Evolutionary conservation across 1,140 invertebrate genomes (phyloP).

Genomic region (Belonocnema kinseyi): DNA sequence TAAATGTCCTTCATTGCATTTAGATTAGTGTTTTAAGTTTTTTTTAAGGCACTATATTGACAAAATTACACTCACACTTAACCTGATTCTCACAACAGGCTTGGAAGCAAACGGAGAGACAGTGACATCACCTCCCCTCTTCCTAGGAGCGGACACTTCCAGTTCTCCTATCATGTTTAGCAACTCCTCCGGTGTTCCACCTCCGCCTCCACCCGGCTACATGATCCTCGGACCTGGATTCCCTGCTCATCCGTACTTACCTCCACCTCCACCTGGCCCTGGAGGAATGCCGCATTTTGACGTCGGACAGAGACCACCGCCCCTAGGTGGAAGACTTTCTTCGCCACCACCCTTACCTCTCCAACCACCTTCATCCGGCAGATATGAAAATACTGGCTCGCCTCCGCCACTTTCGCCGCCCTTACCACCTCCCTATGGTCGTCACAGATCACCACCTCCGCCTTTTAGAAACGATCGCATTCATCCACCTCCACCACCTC

Average conservation of each 20-base stretch:
- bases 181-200: constrained; percentile 67
- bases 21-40: neutral
- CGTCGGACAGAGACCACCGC: constrained; percentile 78
- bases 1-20: constrained; percentile 25
- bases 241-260: constrained; percentile 66
- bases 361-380: constrained; percentile 48
- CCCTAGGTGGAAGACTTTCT: constrained; percentile 79
- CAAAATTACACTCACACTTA: constrained; percentile 32
- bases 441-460: constrained; percentile 55
- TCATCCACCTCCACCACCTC: constrained; percentile 48
- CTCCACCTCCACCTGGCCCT: constrained; percentile 56
- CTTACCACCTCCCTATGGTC: constrained; percentile 53
- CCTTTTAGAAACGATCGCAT: constrained; percentile 61
- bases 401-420: constrained; percentile 63
- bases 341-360: constrained; percentile 77
- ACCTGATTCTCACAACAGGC: constrained; percentile 70
- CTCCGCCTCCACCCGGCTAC: constrained; percentile 74
- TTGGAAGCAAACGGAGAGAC: constrained; percentile 72
- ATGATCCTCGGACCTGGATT: constrained; percentile 68
- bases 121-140: constrained; percentile 73
- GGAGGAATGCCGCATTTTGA: constrained; percentile 70
- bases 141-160: constrained; percentile 73
- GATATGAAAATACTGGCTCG: constrained; percentile 57
- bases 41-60: constrained; percentile 30
- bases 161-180: constrained; percentile 75